These are phyloP conservation scores for Malthinus flaveolus DNA, from an alignment of 2,888 invertebrate genomes.

Conservation along the genomic window DNA sequence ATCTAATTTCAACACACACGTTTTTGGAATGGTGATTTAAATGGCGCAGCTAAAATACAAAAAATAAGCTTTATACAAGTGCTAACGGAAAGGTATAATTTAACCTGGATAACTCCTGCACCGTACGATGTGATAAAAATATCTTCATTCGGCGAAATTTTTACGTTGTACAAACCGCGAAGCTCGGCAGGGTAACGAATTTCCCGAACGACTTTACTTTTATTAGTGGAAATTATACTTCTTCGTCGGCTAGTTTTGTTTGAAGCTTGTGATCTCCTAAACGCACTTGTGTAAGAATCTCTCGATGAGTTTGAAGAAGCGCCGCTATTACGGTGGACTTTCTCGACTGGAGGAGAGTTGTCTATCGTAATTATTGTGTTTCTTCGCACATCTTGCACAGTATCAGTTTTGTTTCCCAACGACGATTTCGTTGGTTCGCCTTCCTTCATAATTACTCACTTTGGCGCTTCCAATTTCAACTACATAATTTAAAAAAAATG, in stretches of 20 bases:
- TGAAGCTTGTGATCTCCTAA: no score
- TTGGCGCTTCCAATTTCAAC: no score
- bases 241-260: not conserved
- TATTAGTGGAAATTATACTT: constrained; percentile 2
- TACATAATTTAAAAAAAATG: not conserved
- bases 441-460: no score
- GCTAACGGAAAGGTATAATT: not conserved
- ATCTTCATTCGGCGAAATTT: constrained; percentile 55
- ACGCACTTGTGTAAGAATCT: not conserved
- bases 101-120: constrained; percentile 60
- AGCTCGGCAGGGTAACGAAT: constrained; percentile 44
- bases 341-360: not conserved
- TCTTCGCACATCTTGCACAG: not conserved
- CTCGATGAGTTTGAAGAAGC: no score
- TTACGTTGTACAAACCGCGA: constrained; percentile 49
- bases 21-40: constrained; percentile 37
- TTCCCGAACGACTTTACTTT: constrained; percentile 37
- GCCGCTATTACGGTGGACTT: not conserved
- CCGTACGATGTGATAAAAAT: constrained; percentile 57
- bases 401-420: not conserved
- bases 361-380: not conserved
- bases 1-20: constrained; percentile 30
- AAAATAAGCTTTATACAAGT: no score
- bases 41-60: constrained; percentile 39
- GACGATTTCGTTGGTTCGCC: not conserved